These are phyloP conservation scores for Linepithema humile DNA, from an alignment of 1,140 invertebrate genomes.

Conservation along the genomic window DNA sequence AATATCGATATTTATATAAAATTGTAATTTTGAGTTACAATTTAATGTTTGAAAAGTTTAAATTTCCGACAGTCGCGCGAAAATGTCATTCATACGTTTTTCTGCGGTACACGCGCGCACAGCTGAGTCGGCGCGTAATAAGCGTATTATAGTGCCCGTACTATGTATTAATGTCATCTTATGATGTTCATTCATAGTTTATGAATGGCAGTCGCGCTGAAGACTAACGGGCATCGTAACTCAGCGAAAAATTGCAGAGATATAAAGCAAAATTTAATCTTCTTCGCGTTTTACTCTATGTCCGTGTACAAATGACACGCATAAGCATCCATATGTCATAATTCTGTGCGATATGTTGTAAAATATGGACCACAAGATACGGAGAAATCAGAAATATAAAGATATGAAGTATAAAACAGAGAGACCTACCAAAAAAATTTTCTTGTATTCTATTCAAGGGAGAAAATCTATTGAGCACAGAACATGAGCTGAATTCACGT, in stretches of 20 bases:
- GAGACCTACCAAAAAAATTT: background rate
- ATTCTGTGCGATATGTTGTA: background rate
- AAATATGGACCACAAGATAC: background rate
- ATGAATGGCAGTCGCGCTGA: background rate
- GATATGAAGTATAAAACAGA: constrained; percentile 20
- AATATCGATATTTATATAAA: background rate
- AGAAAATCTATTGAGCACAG: background rate
- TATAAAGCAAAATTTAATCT: constrained; percentile 45
- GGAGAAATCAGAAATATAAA: background rate
- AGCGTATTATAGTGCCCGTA: background rate
- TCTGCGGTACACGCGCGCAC: background rate
- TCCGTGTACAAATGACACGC: background rate
- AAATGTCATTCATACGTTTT: constrained; percentile 12
- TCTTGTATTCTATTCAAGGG: background rate
- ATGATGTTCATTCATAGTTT: background rate
- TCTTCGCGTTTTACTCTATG: background rate
- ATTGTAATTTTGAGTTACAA: constrained; percentile 30
- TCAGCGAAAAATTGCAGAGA: background rate
- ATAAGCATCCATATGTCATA: background rate
- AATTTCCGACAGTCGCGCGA: too few species aligned
- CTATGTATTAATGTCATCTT: background rate
- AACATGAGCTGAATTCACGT: too few species aligned
- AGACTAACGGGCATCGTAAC: background rate
- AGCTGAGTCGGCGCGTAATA: background rate
- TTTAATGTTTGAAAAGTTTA: too few species aligned